Evolutionary conservation across 1,140 invertebrate species (phyloP), one percentile per base, ranked within the genome.

Genomic region (Goniozus legneri): DNA sequence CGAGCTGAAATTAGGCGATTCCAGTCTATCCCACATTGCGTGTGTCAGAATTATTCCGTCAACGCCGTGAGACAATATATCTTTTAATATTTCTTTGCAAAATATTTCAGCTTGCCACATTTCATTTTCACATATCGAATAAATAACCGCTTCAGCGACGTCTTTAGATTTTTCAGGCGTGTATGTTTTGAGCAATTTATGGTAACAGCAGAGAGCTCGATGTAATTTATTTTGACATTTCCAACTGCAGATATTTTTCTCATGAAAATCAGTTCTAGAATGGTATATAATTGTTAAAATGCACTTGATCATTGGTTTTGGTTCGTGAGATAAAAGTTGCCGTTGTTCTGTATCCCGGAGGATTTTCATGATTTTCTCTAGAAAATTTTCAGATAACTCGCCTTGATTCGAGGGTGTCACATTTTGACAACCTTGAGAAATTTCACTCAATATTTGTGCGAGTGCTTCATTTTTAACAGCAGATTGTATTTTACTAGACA

Each of bases 61-160:
- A 7, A 56, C 41, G 16, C 54, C 54, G n/a, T 27, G 20, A 14
- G 66, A 46, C 8, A 69, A 14, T 22, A 72, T 38, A 20, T 42
- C 47, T 33, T 16, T 50, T 37, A 66, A 44, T 3, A 68, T 14
- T 4, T 64, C 45, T 19, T 57, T 48, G 8, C 62, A 71, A 12
- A 69, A 50, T 4, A 58, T 60, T 30, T 62, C 62, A 6, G 56
- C 55, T 20, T 52, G 45, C 70, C 70, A 73, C 3, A 73, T 41
- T 3, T 55, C 58, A 19, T 67, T 47, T 19, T 58, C 4, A 8
- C 64, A 31, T 6, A 74, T 50, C 0, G 31, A 31, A 2, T 63
- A 39, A 1, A 73, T 36, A 7, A 73, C 41, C 7, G 50, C 50
- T 43, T 58, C 16, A 1, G 58, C 44, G 6, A 65, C 6, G 16